These are phyloP conservation scores for Opisthocomus hoazin DNA, from an alignment of 2,113 vertebrate species.

Conservation along the genomic window DNA sequence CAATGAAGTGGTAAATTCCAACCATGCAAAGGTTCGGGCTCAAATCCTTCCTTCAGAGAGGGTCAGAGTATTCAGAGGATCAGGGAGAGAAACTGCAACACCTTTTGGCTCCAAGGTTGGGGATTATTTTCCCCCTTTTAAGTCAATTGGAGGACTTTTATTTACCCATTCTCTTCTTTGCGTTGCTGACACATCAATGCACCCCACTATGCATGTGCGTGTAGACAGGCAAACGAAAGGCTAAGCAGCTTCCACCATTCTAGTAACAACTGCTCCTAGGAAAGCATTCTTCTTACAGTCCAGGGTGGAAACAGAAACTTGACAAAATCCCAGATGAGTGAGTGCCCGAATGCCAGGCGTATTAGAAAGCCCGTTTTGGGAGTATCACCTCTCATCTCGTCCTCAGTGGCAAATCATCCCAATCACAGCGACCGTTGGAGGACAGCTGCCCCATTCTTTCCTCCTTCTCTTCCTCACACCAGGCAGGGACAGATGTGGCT, in stretches of 20 bases:
- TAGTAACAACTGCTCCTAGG: not conserved
- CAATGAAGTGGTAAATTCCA: not conserved
- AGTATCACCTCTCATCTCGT: not conserved
- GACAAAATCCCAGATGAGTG: not conserved
- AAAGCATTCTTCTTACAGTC: not conserved
- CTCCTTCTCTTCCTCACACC: not conserved
- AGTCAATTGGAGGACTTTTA: not conserved
- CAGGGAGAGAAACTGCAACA: not conserved
- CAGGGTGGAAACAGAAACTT: not conserved
- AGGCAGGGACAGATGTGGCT: slow-evolving; percentile 52
- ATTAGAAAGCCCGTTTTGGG: not conserved
- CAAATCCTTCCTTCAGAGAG: not conserved
- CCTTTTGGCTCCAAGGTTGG: not conserved
- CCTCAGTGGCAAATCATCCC: not conserved
- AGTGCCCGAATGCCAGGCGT: not conserved
- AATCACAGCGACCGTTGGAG: not conserved
- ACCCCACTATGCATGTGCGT: rapidly evolving
- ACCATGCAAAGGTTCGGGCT: not conserved
- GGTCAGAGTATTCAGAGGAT: not conserved
- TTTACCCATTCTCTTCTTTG: not conserved
- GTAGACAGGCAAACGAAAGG: not conserved
- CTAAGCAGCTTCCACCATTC: not conserved
- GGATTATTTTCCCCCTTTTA: not conserved
- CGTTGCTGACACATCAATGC: not conserved
- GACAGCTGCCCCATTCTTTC: slow-evolving; percentile 55